Conservation (phyloP, 2,888 invertebrate genomes). For the Mayetiola destructor region DNA sequence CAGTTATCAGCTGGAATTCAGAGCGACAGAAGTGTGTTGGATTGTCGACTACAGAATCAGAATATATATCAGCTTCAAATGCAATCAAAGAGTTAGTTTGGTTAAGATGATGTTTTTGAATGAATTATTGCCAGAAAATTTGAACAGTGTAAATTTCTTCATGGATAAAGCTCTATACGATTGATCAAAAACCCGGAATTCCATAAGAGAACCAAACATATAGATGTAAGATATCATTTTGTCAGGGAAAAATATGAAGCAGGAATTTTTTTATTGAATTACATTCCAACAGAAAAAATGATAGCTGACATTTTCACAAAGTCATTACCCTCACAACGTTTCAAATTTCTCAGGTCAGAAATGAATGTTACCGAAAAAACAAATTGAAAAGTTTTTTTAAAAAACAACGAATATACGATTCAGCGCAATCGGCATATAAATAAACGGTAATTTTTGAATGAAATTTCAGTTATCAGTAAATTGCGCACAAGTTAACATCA, state of each 20-base stretch:
- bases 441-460: too few relatives aligned
- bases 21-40: slow-evolving; percentile 16
- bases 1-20: slow-evolving; percentile 15
- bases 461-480: too few relatives aligned
- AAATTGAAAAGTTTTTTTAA: too few relatives aligned
- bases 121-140: background rate
- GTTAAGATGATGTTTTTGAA: background rate
- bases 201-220: slow-evolving; percentile 22
- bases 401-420: too few relatives aligned
- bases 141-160: slow-evolving; percentile 17
- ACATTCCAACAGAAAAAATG: slow-evolving; percentile 1
- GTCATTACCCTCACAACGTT: slow-evolving; percentile 2
- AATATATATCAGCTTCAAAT: slow-evolving; percentile 17
- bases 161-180: slow-evolving; percentile 22
- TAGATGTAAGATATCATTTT: slow-evolving; percentile 14
- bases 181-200: slow-evolving; percentile 21
- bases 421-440: too few relatives aligned
- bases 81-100: slow-evolving; percentile 17
- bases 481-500: too few relatives aligned
- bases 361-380: background rate
- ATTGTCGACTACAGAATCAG: slow-evolving; percentile 16
- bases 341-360: background rate
- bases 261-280: slow-evolving; percentile 6
- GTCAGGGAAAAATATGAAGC: slow-evolving; percentile 16
- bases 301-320: slow-evolving; percentile 18